Evolutionary conservation across 1,140 invertebrate species (phyloP).

Genomic region (Bicyclus anynana): DNA sequence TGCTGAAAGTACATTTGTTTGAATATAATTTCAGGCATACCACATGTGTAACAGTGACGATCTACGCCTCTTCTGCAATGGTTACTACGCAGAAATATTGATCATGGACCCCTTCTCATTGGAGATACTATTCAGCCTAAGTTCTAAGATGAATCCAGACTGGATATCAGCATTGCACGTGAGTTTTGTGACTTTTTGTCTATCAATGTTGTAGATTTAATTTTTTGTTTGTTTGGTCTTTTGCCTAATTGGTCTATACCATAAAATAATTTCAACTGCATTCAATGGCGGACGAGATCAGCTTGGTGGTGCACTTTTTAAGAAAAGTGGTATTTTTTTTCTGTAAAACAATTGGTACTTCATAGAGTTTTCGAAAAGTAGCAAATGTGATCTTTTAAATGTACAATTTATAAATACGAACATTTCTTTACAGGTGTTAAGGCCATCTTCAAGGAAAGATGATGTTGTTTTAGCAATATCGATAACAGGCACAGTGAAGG

Average conservation of each 20-base stretch:
- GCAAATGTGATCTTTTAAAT: too few relatives aligned
- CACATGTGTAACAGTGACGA: conserved; percentile 88
- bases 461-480: conserved; percentile 98
- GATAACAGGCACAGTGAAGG: conserved; percentile 97
- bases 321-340: too few relatives aligned
- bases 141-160: conserved; percentile 96
- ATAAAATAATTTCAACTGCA: too few relatives aligned
- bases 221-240: too few relatives aligned
- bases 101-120: conserved; percentile 98
- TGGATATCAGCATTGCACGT: conserved; percentile 98
- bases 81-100: conserved; percentile 98
- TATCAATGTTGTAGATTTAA: too few relatives aligned
- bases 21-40: conserved; percentile 84
- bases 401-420: too few relatives aligned
- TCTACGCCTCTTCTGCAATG: conserved; percentile 93
- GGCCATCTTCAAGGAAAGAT: conserved; percentile 93
- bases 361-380: too few relatives aligned
- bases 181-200: conserved; percentile 31
- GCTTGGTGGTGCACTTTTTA: too few relatives aligned
- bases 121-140: conserved; percentile 94
- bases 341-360: too few relatives aligned
- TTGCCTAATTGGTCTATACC: too few relatives aligned
- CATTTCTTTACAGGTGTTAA: conserved; percentile 82
- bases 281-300: too few relatives aligned
- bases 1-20: too few relatives aligned